phyloP scores from a whole-genome alignment of 2,113 vertebrate genomes.

The Oenanthe melanoleuca region DNA sequence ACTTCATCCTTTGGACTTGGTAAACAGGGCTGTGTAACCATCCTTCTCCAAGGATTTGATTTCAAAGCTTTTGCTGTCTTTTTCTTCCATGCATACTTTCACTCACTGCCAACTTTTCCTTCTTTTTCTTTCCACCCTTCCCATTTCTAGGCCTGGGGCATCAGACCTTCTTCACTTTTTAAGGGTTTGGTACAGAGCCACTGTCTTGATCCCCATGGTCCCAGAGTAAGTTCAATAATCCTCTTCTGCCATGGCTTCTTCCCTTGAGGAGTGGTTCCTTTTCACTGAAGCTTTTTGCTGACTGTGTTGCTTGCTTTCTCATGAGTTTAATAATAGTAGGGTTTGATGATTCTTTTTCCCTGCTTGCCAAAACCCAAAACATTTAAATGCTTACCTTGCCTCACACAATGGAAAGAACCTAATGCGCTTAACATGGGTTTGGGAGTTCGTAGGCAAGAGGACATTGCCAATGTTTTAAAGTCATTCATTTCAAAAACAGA shows the following conservation, averaged over 20 bases:
- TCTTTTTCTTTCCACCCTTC: not conserved
- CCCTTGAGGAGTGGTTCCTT: not conserved
- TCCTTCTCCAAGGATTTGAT: not conserved
- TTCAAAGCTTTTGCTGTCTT: not conserved
- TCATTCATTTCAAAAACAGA: conserved; percentile 22
- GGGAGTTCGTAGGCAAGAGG: conserved; percentile 3
- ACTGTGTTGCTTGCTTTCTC: not conserved
- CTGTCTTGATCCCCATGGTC: not conserved
- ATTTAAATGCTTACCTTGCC: not conserved
- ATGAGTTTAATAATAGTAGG: not conserved
- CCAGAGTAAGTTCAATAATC: not conserved
- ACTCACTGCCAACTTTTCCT: not conserved
- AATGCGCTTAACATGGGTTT: not conserved
- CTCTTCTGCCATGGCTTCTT: not conserved
- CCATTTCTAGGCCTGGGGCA: not conserved
- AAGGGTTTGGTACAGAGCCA: not conserved
- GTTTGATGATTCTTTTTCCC: not conserved
- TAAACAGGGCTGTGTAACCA: not conserved
- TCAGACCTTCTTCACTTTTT: not conserved
- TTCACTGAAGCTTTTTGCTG: not conserved
- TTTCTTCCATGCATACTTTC: not conserved
- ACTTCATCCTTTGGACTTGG: not conserved
- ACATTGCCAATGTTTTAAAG: conserved; percentile 27
- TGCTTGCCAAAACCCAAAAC: conserved; percentile 18
- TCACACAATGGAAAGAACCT: not conserved